Evolutionary conservation across 2,113 vertebrate genomes (phyloP), one percentile per base, ranked within the genome.

Genomic region (Ceyx melanurus): DNA sequence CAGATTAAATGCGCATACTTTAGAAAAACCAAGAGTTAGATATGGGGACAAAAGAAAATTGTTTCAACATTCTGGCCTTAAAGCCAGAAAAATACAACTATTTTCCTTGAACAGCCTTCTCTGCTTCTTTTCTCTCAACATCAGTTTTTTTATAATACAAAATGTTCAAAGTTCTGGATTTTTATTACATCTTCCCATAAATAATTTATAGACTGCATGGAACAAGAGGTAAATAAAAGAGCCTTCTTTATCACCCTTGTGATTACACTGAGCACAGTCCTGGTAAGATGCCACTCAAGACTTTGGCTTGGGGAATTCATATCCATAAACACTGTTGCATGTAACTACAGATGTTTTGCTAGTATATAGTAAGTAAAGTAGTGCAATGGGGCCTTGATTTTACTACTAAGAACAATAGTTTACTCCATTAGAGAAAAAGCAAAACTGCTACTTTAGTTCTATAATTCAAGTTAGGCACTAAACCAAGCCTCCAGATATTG

Each of bases 111-210:
- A 45, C 13, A 48, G 8, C 56, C 29, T 70, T 62, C 79, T 56
- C 8, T 67, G 33, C 28, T 67, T 86, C 43, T 74, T 15, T 81
- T 84, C 80, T 64, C 64, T 85, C 65, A 72, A 43, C 31, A 86
- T 53, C n/a, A 78, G 31, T 75, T 83, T 91, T 91, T 93, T 94
- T 45, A 68, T 65, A 65, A 61, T 19, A 86, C 57, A 84, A 90
- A 88, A 51, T 28, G 5, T 22, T 13, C 42, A 70, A 90, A 42
- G 64, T 58, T 10, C 1, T 7, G 5, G 29, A 71, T 51, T 84
- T 66, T 92, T 92, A 80, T 78, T 51, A 48, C 26, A 12, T 58
- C 19, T 68, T 83, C 50, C 50, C 40, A 84, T 90, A 88, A 88
- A 92, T 83, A 90, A 91, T 94, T 91, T 72, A 84, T 18, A 81